Percentiles rank a stretch among this genome's conserved stretches.
phyloP scores from a whole-genome alignment of 2,888 invertebrate species.

The Trachelus iudaicus region DNA sequence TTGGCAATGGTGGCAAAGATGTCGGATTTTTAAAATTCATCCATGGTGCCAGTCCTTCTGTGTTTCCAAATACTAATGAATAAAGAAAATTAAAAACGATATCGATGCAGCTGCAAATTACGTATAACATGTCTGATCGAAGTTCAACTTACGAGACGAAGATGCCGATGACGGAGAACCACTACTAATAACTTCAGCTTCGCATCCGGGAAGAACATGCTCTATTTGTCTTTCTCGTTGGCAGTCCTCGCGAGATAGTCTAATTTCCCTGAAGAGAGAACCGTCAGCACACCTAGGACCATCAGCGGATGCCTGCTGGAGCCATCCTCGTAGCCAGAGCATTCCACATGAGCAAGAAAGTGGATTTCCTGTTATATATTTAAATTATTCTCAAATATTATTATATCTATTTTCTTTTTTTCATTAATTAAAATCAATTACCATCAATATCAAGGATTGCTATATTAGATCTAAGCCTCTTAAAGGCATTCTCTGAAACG shows the following conservation, averaged over 20 bases:
- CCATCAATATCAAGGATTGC: constrained; percentile 87
- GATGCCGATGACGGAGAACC: constrained; percentile 36
- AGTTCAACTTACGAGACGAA: constrained; percentile 39
- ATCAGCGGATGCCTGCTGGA: constrained; percentile 78
- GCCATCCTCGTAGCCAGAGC: constrained; percentile 86
- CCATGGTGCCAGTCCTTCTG: constrained; percentile 71
- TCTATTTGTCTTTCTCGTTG: constrained; percentile 67
- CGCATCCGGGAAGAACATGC: constrained; percentile 75
- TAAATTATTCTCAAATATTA: not conserved
- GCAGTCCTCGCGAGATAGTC: constrained; percentile 79
- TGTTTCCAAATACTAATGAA: not conserved
- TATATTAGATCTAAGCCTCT: constrained; percentile 82
- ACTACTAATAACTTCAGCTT: constrained; percentile 71
- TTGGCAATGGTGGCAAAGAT: constrained; percentile 70
- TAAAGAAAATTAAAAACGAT: not conserved
- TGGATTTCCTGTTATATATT: constrained; percentile 77
- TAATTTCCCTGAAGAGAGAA: constrained; percentile 77
- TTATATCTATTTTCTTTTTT: not conserved
- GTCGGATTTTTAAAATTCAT: constrained; percentile 69
- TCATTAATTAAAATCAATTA: constrained; percentile 58
- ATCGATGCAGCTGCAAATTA: not conserved
- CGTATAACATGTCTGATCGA: not conserved
- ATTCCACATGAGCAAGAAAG: constrained; percentile 84
- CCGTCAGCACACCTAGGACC: constrained; percentile 86
- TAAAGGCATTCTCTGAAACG: constrained; percentile 79